Percentiles rank a stretch among this genome's conserved stretches.
phyloP scores from a whole-genome alignment of 2,113 vertebrate species.

The Raphicerus campestris region DNA sequence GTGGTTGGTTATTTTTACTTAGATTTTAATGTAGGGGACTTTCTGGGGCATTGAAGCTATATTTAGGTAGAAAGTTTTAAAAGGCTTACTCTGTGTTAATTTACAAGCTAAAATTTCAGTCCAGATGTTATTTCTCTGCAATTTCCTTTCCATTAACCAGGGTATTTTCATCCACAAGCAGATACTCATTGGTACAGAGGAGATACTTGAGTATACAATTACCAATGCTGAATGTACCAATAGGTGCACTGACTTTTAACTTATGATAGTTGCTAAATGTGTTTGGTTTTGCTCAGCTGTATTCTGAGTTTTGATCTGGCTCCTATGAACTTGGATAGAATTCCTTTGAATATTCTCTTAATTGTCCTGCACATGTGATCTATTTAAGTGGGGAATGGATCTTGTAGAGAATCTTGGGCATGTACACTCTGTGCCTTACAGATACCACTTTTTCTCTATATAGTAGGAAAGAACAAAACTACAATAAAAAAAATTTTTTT shows the following conservation, averaged over 20 bases:
- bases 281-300: not conserved
- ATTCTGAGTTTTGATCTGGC: not conserved
- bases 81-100: not conserved
- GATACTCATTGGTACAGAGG: not conserved
- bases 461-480: not conserved
- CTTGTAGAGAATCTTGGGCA: not conserved
- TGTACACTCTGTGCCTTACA: rapidly evolving
- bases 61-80: not conserved
- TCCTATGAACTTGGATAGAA: not conserved
- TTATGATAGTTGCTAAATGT: not conserved
- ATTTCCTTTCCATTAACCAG: not conserved
- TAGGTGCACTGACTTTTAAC: not conserved
- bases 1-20: not conserved
- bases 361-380: not conserved
- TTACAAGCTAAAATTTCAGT: not conserved
- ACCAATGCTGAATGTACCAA: not conserved
- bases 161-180: not conserved
- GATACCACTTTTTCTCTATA: not conserved
- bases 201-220: not conserved
- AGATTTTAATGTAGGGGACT: not conserved
- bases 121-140: not conserved
- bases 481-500: not conserved
- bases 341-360: not conserved
- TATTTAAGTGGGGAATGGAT: rapidly evolving
- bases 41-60: not conserved